Evolutionary conservation across 2,113 vertebrate genomes (phyloP), one percentile per base, ranked within the genome.

Genomic region (Archocentrus centrarchus): DNA sequence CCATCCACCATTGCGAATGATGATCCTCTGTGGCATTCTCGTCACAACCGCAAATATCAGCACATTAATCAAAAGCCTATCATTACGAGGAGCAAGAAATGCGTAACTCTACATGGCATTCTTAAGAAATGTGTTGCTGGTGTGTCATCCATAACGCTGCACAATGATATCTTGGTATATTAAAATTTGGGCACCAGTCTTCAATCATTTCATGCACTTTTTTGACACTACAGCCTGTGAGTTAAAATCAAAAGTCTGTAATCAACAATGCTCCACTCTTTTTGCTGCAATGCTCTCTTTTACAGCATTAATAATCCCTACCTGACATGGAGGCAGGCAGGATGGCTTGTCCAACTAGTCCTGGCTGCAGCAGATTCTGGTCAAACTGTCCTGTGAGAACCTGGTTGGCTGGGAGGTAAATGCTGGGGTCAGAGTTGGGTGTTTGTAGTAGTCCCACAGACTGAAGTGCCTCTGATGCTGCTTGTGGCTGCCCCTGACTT

Each of bases 271-370:
- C 68, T n/a, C 27, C 27, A 20, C 3, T 53, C 7, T n/a, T 47
- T 2, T 62, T 57, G 15, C 17, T 22, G 50, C 3, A 11, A 1
- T 20, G 39, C 50, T 57, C 20, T 24, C 6, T 39, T 78, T 41
- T 41, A 44, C 20, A 6, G 24, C 18, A 35, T 73, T 73, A 55
- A 53, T 60, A 35, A 75, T 63, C n/a, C 90, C 83, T 95, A 99
- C 98, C 98, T 95, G 98, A 98, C 93, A 99, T 94, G 5, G 98
- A 97, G 64, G 98, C 97, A 3, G 98, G 98, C 18, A 99, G 96
- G 63, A 99, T 96, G 9, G 98, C 96, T 87, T 99, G 98, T 63
- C 98, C 97, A 77, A 99, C 97, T 5, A 99, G 95, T 35, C 98
- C 97, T 18, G 94, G 97, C 0, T 97, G 98, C 70, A 99, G 96